A percentile compares a stretch with the other conserved stretches of the same genome.
These are phyloP conservation scores for Heptranchias perlo DNA, from an alignment of 2,113 vertebrate genomes.

Conservation along the genomic window DNA sequence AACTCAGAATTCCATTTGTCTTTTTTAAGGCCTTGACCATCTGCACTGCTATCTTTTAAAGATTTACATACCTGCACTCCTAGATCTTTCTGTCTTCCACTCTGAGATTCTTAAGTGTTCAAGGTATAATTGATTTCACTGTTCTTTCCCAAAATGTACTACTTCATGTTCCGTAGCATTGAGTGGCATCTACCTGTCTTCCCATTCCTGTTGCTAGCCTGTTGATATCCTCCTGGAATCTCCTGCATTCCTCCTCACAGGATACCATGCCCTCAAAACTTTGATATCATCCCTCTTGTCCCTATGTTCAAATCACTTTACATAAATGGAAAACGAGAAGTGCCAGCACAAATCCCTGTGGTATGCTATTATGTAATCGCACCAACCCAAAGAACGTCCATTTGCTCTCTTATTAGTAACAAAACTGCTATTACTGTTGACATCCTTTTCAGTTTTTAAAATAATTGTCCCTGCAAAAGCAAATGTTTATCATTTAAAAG, in stretches of 20 bases:
- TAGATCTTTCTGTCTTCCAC: background rate
- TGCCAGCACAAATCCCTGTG: background rate
- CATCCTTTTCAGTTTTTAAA: background rate
- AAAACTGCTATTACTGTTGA: background rate
- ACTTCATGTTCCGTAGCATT: background rate
- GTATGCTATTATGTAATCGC: background rate
- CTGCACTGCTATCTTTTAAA: background rate
- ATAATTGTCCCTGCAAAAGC: background rate
- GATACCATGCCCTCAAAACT: background rate
- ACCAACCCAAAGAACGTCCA: background rate
- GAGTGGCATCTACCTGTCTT: background rate
- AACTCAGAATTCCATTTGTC: background rate
- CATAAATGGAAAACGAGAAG: no score
- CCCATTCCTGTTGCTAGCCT: no score
- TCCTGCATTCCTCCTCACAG: background rate
- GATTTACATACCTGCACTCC: background rate
- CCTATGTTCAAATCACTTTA: no score
- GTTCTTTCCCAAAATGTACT: background rate
- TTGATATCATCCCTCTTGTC: background rate
- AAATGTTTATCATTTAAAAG: background rate
- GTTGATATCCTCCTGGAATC: no score
- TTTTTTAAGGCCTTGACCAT: background rate
- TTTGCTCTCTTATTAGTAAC: background rate
- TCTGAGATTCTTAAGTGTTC: no score
- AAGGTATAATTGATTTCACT: background rate